phyloP scores from a whole-genome alignment of 92 coral and sea anemone genomes.

The Phenganax marumi region DNA sequence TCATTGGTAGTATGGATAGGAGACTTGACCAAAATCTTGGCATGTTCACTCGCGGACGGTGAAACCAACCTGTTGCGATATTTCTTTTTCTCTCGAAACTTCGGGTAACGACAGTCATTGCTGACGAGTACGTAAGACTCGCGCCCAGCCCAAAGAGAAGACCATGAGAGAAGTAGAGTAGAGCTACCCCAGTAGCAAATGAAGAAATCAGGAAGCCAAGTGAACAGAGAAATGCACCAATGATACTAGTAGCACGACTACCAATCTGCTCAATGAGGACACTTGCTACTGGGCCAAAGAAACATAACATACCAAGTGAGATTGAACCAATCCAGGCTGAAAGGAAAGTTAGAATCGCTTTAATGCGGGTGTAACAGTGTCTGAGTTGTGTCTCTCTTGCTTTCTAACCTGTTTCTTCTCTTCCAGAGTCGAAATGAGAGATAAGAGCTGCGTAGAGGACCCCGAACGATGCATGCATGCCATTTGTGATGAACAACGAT shows the following conservation, averaged over 20 bases:
- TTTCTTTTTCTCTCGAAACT: conserved; percentile 86
- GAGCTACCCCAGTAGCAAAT: conserved; percentile 64
- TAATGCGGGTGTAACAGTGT: background rate
- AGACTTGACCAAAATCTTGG: background rate
- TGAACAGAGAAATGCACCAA: conserved; percentile 82
- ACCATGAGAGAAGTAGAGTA: conserved; percentile 83
- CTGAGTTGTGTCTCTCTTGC: background rate
- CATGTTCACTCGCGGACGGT: background rate
- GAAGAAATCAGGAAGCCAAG: conserved; percentile 82
- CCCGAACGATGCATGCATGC: conserved; percentile 37
- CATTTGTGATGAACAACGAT: conserved; percentile 33
- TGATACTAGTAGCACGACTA: conserved; percentile 57
- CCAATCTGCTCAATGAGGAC: conserved; percentile 81
- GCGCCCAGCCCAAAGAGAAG: conserved; percentile 86
- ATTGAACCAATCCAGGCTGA: conserved; percentile 99
- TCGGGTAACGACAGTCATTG: conserved; percentile 73
- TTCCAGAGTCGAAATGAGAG: conserved; percentile 37
- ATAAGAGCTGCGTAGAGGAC: conserved; percentile 36
- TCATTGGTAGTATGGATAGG: background rate
- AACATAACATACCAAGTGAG: conserved; percentile 77
- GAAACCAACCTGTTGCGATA: conserved; percentile 64
- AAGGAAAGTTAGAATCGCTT: background rate
- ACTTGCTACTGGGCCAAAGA: conserved; percentile 92
- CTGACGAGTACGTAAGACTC: conserved; percentile 85
- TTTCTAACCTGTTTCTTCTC: conserved; percentile 35